Base-by-base conservation (phyloP, 2,888 invertebrate species). In the Microdon myrmicae region DNA sequence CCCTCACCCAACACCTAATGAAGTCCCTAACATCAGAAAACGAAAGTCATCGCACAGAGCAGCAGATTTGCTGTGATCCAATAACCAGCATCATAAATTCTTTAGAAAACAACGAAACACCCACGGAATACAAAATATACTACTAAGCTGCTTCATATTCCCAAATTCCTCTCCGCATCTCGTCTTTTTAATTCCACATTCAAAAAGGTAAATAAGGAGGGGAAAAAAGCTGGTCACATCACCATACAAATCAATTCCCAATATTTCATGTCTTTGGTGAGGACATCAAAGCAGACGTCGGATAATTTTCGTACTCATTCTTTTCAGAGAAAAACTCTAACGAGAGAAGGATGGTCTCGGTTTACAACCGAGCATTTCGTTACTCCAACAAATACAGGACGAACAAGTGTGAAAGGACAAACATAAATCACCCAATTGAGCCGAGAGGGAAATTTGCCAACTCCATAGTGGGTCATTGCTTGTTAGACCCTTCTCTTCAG, bases 371-470 rank as follows among this genome's bases (percentile, higher is more conserved):
- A n/a, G n/a, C n/a, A n/a, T n/a, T n/a, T n/a, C n/a, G 9, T 9
- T 35, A 25, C 26, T 51, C 34, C 35, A 58, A 53, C 45, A 53
- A 59, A 59, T 53, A 31, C 41, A 45, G 28, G 14, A 31, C 31
- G 53, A 38, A 60, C 48, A 54, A 60, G 60, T 60, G 60, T 43
- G 41, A 54, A 48, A 54, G 53, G 60, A 47, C 54, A 54, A 37
- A 48, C 45, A 60, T 60, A 60, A 60, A 60, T 60, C 60, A 60
- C 48, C 43, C 60, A 43, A 60, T 60, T 60, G 54, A 60, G 47
- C 48, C 48, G 60, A 54, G 54, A 60, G 54, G 59, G 54, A 60
- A 60, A 54, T 60, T 60, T 60, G 59, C 60, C 54, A 60, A 43
- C 41, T 48, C 44, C 22, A 32, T 34, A 39, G 44, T 59, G 53